Evolutionary conservation across 2,797 vertebrate species (phyloP).

Genomic region (Spheniscus humboldti): DNA sequence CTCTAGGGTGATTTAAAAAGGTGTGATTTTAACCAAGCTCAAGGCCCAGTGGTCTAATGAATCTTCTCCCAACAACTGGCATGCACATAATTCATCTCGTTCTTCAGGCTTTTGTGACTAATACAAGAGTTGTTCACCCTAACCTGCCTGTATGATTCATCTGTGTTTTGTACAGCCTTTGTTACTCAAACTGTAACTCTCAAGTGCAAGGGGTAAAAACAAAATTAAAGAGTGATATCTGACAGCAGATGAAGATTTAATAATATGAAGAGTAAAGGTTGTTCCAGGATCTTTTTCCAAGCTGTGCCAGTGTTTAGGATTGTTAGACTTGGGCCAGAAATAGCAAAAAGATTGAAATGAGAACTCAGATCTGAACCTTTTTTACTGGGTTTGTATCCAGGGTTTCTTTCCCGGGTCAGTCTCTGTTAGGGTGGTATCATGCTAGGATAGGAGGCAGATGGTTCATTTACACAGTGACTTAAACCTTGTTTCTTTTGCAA

Average conservation of each 20-base stretch:
- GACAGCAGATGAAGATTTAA: conserved; percentile 24
- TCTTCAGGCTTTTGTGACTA: conserved; percentile 36
- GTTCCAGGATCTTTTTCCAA: background rate
- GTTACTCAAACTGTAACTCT: conserved; percentile 7
- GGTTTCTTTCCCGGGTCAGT: background rate
- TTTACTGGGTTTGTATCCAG: background rate
- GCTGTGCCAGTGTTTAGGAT: background rate
- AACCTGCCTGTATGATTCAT: conserved; percentile 35
- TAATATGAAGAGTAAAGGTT: background rate
- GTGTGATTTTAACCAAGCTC: conserved; percentile 43
- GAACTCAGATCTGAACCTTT: background rate
- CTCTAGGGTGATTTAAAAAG: conserved; percentile 35
- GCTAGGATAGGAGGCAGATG: background rate
- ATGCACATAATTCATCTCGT: background rate
- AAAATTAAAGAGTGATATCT: conserved; percentile 30
- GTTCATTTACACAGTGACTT: background rate
- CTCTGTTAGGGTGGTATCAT: background rate
- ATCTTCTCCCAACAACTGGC: conserved; percentile 9
- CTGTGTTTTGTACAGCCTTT: conserved; percentile 8
- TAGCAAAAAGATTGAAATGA: background rate
- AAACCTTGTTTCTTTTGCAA: background rate
- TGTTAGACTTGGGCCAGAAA: background rate
- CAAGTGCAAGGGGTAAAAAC: background rate
- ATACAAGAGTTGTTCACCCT: conserved; percentile 6
- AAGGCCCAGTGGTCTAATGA: conserved; percentile 32